These are phyloP conservation scores for Notodonta dromedarius DNA, from an alignment of 2,888 invertebrate genomes.

Conservation along the genomic window DNA sequence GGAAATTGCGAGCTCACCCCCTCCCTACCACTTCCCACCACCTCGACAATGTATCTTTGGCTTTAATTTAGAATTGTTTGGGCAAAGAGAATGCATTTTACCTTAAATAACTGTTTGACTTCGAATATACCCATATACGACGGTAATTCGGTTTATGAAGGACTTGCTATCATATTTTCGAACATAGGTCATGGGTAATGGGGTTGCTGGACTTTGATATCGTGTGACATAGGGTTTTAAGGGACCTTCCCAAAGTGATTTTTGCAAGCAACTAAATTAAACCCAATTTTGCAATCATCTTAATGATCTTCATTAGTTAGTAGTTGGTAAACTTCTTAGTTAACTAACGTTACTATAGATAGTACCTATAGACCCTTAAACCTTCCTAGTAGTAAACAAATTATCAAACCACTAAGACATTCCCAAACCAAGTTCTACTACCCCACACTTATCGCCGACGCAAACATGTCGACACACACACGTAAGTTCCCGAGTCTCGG, in stretches of 20 bases:
- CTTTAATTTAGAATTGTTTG: conserved; percentile 83
- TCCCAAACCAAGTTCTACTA: conserved; percentile 3
- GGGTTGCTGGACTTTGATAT: conserved; percentile 17
- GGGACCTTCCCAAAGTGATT: not conserved
- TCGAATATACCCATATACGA: conserved; percentile 60
- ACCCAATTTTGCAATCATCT: too few species aligned
- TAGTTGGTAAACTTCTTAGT: too few species aligned
- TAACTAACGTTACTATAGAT: too few species aligned
- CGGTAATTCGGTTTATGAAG: conserved; percentile 65
- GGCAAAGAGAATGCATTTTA: conserved; percentile 82
- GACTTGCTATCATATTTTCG: conserved; percentile 37
- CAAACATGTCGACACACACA: conserved; percentile 2
- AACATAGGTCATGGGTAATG: conserved; percentile 31
- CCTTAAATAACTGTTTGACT: conserved; percentile 82
- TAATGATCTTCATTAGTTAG: too few species aligned
- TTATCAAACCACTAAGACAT: not conserved
- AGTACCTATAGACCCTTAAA: too few species aligned
- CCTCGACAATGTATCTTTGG: conserved; percentile 72
- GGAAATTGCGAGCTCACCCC: conserved; percentile 65
- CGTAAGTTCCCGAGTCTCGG: not conserved
- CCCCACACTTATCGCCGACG: not conserved
- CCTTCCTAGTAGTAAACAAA: conserved; percentile 2
- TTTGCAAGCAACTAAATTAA: too few species aligned
- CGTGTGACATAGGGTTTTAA: conserved; percentile 23
- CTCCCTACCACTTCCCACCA: conserved; percentile 26